Conservation (phyloP, 1,140 invertebrate species). For the Psilanteris sp. region DNA sequence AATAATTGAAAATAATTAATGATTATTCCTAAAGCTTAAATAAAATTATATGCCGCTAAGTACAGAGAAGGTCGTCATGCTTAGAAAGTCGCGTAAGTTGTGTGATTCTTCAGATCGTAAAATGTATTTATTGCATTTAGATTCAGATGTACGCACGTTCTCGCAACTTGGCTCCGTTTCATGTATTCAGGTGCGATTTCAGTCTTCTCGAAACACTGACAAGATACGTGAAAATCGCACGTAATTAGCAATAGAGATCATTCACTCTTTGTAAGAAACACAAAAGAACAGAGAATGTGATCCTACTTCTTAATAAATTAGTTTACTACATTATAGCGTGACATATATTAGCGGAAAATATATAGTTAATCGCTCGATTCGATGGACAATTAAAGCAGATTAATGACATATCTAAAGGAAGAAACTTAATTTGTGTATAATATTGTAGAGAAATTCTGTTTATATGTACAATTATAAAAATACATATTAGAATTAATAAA, state of each 20-base stretch:
- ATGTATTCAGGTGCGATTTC: slow-evolving; percentile 27
- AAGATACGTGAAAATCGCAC: slow-evolving; percentile 46
- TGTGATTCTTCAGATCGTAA: slow-evolving; percentile 28
- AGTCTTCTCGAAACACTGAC: slow-evolving; percentile 7
- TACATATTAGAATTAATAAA: too few species aligned
- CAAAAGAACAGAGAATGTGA: slow-evolving; percentile 34
- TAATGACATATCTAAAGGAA: too few species aligned
- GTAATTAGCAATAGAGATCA: slow-evolving; percentile 54
- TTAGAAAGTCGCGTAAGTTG: slow-evolving; percentile 48
- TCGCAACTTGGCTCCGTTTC: slow-evolving; percentile 54
- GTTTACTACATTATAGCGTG: too few species aligned
- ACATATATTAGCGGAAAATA: too few species aligned
- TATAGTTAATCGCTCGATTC: too few species aligned
- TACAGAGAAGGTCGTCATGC: slow-evolving; percentile 28
- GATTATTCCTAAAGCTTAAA: too few species aligned
- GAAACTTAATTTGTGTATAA: too few species aligned
- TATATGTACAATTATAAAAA: too few species aligned
- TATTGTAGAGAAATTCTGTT: too few species aligned
- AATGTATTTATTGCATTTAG: slow-evolving; percentile 27
- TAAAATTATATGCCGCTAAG: slow-evolving; percentile 23
- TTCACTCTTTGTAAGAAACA: slow-evolving; percentile 38
- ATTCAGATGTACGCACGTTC: slow-evolving; percentile 35
- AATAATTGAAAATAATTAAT: too few species aligned
- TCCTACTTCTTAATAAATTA: slow-evolving; percentile 22
- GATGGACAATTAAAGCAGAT: too few species aligned